Evolutionary conservation across 2,888 invertebrate genomes (phyloP), one percentile per base, ranked within the genome.

Genomic region (Ceriagrion tenellum): DNA sequence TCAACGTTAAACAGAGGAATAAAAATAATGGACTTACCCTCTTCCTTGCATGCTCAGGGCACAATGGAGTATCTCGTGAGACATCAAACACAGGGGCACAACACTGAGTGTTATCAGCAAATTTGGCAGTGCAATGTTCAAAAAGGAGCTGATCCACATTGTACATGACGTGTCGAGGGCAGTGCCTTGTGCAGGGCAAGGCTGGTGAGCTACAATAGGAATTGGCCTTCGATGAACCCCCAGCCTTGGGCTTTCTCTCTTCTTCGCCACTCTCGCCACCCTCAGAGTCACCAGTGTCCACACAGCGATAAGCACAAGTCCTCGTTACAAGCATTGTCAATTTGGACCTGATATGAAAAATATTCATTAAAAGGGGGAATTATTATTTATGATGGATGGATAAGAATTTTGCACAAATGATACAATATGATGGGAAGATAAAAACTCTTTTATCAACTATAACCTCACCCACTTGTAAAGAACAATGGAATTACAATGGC

Each of bases 101-200:
- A 97, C 98, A 98, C 96, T 98, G 98, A 63, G 98, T 98, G 96
- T 98, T 98, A 97, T 98, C 98, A 95, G 98, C 97, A 97, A 98
- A 98, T 97, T 98, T 98, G 95, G 98, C 98, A 95, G 98, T 98
- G 97, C 98, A 98, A 96, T 98, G 98, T 96, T 98, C 98, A 97
- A 98, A 98, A 96, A 99, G 97, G 96, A 98, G 97, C 97, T 99
- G 99, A 96, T 99, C 98, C 20, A 98, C 97, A 96, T 99, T 99
- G 96, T 98, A 97, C 97, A 99, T 98, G 96, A 99, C 98, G 97
- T 99, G 99, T 95, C 98, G 97, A 81, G 98, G 97, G 97, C 99
- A 99, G 96, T 99, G 98, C 95, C 98, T 98, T 0, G 98, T 98
- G 96, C 98, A 98, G 0, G 98, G 98, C 96, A 99, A 96, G 8